Evolutionary conservation across 1,140 invertebrate genomes (phyloP), one percentile per base, ranked within the genome.

Genomic region (Phenacoccus solenopsis): DNA sequence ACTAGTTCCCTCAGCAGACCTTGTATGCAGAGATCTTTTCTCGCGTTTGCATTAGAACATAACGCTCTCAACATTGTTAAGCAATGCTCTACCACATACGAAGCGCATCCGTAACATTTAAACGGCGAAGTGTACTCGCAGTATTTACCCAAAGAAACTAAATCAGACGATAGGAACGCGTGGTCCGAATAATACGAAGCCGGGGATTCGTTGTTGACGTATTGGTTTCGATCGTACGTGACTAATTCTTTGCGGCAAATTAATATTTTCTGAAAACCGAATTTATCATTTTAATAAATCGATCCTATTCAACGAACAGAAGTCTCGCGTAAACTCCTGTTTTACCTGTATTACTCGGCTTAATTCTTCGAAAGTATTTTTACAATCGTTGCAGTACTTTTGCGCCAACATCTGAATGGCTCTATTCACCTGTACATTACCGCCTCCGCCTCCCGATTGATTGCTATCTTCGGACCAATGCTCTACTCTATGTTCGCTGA

Each of bases 301-400:
- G 4, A 22, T 59, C 9, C 32, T 38, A n/a, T 38, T 38, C 9
- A n/a, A 13, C 38, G 5, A 22, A 57, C 24, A 16, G n/a, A 57
- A 70, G 28, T 28, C 4, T 32, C 0, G 30, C 13, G 30, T 32
- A 16, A 32, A 9, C 24, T 70, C 38, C 12, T 30, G 27, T 71
- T 28, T 72, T 67, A 77, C 76, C 74, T 78, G 90, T 70, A 97
- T 96, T 68, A 96, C 93, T 80, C 97, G 95, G 77, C 93, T 96
- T 0, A 98, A 82, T 76, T 98, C 95, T 78, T 98, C 95, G 79
- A 98, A 98, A 1, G 91, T 90, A 13, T 87, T 89, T 77, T 94
- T 94, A 78, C 94, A 98, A 74, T 98, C 96, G 16, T 88, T 89
- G 77, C 94, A 95, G 79, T 98, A 98, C 76, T 93, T 92, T 76